Percentiles rank a stretch among this genome's conserved stretches.
phyloP scores from a whole-genome alignment of 2,888 invertebrate genomes.

The Ormia ochracea region DNA sequence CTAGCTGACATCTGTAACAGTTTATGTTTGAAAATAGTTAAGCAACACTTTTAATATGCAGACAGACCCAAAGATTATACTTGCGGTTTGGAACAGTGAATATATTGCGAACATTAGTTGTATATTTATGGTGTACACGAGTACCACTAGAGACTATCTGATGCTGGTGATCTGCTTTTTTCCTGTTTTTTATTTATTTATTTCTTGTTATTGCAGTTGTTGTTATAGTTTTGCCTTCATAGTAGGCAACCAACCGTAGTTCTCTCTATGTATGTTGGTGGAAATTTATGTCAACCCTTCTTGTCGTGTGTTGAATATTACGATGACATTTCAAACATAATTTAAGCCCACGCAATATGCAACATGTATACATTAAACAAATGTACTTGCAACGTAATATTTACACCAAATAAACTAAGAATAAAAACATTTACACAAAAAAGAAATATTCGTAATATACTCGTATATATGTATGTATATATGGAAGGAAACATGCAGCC shows the following conservation, averaged over 20 bases:
- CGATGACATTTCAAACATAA: constrained; percentile 77
- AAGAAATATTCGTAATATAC: too few relatives aligned
- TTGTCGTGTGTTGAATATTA: constrained; percentile 77
- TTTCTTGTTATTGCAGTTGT: constrained; percentile 54
- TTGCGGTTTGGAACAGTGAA: not conserved
- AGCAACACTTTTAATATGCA: constrained; percentile 59
- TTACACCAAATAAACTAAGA: constrained; percentile 51
- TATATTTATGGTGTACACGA: constrained; percentile 48
- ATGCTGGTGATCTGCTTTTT: constrained; percentile 62
- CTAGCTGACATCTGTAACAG: constrained; percentile 61
- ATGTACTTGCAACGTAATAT: constrained; percentile 54
- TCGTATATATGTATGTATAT: too few relatives aligned
- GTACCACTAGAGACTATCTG: constrained; percentile 50
- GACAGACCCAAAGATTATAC: constrained; percentile 16
- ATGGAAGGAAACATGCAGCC: not conserved
- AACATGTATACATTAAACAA: constrained; percentile 46
- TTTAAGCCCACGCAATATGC: constrained; percentile 75
- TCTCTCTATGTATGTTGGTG: constrained; percentile 71
- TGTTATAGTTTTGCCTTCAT: constrained; percentile 57
- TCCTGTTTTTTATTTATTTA: constrained; percentile 35
- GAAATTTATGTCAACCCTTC: constrained; percentile 77
- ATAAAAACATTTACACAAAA: too few relatives aligned
- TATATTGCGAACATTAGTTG: constrained; percentile 45
- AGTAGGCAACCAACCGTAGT: constrained; percentile 42
- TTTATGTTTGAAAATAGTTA: constrained; percentile 62